Evolutionary conservation across 2,113 vertebrate species (phyloP).

Genomic region (Monarcha castaneiventris): DNA sequence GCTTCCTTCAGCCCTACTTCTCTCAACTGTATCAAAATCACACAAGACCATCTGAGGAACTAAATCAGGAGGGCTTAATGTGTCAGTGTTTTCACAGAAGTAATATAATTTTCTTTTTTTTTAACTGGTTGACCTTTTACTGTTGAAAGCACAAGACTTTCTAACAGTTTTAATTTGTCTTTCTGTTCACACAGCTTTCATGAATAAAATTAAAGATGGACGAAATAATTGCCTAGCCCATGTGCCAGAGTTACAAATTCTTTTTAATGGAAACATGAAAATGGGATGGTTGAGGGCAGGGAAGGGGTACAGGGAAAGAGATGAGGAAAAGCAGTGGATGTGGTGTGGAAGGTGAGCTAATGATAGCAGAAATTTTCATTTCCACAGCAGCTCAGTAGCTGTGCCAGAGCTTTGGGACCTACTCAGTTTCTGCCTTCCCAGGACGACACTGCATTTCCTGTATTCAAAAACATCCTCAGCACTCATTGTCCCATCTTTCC

Average conservation of each 20-base stretch:
- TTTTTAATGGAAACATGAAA: not conserved
- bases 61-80: not conserved
- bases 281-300: accelerated
- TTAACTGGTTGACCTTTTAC: not conserved
- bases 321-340: accelerated
- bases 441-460: not conserved
- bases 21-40: not conserved
- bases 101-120: not conserved
- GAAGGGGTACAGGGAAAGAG: not conserved
- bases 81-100: not conserved
- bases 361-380: not conserved
- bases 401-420: not conserved
- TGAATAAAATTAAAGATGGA: not conserved
- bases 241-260: not conserved
- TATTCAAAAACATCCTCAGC: accelerated
- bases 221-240: not conserved
- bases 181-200: not conserved
- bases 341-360: not conserved
- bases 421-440: not conserved
- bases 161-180: not conserved
- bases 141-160: not conserved
- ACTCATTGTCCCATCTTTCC: not conserved
- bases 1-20: not conserved
- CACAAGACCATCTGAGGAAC: not conserved
- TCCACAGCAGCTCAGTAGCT: not conserved